Percentiles rank a stretch among this genome's conserved stretches.
Conservation (phyloP, 2,888 invertebrate genomes). For the Leptogaster cylindrica region DNA sequence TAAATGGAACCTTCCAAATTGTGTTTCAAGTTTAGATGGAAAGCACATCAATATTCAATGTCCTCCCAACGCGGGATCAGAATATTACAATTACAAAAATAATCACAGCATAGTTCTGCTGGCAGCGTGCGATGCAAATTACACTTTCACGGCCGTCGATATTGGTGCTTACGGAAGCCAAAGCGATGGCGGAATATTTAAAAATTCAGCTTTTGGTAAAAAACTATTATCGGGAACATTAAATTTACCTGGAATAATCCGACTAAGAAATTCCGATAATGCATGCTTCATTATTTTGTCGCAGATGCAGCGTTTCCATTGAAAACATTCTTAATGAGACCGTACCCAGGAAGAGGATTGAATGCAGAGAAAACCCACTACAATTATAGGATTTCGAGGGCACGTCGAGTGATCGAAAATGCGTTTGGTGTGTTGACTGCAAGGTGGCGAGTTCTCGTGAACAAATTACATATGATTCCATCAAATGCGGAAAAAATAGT, state of each 20-base stretch:
- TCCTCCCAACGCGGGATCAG: too few relatives aligned
- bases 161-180: too few relatives aligned
- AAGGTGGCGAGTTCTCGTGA: not conserved
- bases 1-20: too few relatives aligned
- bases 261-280: not conserved
- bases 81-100: too few relatives aligned
- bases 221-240: not conserved
- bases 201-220: not conserved
- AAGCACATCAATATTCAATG: too few relatives aligned
- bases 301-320: not conserved
- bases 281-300: not conserved
- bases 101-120: too few relatives aligned
- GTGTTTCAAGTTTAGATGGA: too few relatives aligned
- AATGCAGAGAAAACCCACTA: not conserved
- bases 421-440: not conserved
- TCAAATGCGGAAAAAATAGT: not conserved
- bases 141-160: too few relatives aligned
- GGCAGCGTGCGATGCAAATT: too few relatives aligned
- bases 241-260: not conserved
- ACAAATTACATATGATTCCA: not conserved
- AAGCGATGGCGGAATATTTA: not conserved
- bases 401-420: not conserved
- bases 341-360: not conserved
- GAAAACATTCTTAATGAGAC: not conserved
- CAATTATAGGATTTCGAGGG: not conserved